phyloP scores from a whole-genome alignment of 2,797 vertebrate species.

The Manis pentadactyla region DNA sequence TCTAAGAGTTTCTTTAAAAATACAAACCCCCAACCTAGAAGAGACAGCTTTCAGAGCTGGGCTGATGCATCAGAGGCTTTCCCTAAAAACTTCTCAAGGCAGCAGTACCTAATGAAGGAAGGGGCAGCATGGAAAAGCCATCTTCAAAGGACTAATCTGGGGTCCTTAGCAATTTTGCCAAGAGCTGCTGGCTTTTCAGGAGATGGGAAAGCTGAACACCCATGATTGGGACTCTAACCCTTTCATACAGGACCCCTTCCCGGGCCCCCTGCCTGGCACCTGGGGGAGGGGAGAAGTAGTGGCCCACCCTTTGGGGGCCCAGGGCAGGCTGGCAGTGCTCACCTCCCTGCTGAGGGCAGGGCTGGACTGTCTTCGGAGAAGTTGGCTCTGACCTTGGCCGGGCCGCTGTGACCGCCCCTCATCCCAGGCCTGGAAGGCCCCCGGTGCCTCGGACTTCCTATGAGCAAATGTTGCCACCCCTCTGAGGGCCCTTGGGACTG shows the following conservation, averaged over 20 bases:
- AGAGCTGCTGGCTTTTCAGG: not conserved
- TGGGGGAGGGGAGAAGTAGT: not conserved
- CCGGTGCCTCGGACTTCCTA: slow-evolving; percentile 88
- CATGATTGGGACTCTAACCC: not conserved
- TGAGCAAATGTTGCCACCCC: slow-evolving; percentile 62
- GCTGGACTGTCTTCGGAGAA: slow-evolving; percentile 85
- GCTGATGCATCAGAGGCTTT: not conserved
- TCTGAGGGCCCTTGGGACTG: slow-evolving; percentile 53
- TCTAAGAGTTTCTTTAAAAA: slow-evolving; percentile 25
- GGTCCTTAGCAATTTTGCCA: not conserved
- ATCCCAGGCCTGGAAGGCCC: slow-evolving; percentile 87
- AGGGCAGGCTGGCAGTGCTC: slow-evolving; percentile 66
- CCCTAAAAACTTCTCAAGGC: not conserved
- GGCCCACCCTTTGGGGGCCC: not conserved
- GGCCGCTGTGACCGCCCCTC: slow-evolving; percentile 84
- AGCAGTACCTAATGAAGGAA: not conserved
- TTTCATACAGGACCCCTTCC: slow-evolving; percentile 4
- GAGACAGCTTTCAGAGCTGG: not conserved
- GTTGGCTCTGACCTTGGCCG: slow-evolving; percentile 83
- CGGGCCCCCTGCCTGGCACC: not conserved
- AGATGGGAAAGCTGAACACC: not conserved
- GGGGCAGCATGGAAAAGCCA: too few relatives aligned
- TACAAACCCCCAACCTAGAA: not conserved
- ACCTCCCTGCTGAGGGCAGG: slow-evolving; percentile 87
- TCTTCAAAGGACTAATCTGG: not conserved